Conservation (phyloP, 2,113 vertebrate species). For the Pseudopipra pipra region DNA sequence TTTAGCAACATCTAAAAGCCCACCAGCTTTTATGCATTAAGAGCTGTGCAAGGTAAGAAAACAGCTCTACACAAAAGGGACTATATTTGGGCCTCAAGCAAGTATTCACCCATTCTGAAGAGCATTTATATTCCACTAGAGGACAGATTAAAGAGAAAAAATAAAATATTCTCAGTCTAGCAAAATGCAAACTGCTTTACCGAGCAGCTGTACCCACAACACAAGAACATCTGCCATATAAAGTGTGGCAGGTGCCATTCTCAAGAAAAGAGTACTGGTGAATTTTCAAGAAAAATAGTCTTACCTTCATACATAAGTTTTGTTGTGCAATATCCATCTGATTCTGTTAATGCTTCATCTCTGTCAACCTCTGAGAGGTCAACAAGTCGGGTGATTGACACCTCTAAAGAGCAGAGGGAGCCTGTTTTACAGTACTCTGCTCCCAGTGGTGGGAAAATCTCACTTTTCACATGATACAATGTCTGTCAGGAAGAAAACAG, state of each 20-base stretch:
- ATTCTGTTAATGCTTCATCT: constrained; percentile 84
- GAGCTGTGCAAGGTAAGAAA: background rate
- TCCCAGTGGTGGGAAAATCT: constrained; percentile 83
- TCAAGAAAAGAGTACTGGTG: background rate
- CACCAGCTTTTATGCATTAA: background rate
- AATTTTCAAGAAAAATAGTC: background rate
- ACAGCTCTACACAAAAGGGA: background rate
- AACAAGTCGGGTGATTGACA: constrained; percentile 86
- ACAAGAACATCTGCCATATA: background rate
- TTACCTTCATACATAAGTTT: constrained; percentile 97
- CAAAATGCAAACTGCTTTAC: background rate
- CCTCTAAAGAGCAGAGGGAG: constrained; percentile 88
- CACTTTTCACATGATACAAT: constrained; percentile 84
- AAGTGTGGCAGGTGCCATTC: background rate
- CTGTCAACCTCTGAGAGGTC: constrained; percentile 83
- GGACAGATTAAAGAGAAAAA: background rate
- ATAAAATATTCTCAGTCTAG: background rate
- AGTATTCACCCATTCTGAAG: background rate
- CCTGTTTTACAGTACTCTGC: constrained; percentile 88
- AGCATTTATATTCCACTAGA: background rate
- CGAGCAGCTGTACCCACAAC: background rate
- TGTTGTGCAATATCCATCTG: constrained; percentile 82
- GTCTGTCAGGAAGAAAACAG: constrained; percentile 77
- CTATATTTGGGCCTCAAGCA: background rate
- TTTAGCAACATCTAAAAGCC: background rate